These are phyloP conservation scores for Aepyceros melampus DNA, from an alignment of 2,113 vertebrate genomes.

Conservation along the genomic window DNA sequence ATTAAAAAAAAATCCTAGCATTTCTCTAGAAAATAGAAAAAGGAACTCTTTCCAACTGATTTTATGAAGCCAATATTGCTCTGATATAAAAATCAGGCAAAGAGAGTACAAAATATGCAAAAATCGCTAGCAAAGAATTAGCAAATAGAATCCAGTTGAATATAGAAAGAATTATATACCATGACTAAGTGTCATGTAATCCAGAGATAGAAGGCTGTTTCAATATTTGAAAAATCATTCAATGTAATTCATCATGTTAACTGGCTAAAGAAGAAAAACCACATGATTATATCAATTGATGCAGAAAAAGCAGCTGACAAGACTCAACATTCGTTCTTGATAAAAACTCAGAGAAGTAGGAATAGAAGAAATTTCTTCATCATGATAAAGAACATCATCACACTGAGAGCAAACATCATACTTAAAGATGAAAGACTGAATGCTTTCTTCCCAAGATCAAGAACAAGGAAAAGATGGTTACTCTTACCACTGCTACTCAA, in stretches of 20 bases:
- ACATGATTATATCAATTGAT: not conserved
- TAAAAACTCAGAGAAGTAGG: not conserved
- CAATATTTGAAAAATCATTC: not conserved
- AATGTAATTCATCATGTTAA: not conserved
- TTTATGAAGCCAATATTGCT: not conserved
- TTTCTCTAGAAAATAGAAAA: not conserved
- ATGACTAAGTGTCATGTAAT: not conserved
- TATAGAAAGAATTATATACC: not conserved
- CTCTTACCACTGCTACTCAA: not conserved
- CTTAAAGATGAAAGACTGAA: not conserved
- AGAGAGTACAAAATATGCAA: not conserved
- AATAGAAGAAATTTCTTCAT: not conserved
- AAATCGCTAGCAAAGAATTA: not conserved
- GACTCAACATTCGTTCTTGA: not conserved
- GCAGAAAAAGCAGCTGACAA: not conserved
- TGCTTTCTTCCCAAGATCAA: not conserved
- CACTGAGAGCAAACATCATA: not conserved
- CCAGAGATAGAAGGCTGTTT: not conserved
- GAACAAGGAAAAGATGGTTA: not conserved
- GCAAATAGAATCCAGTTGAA: not conserved
- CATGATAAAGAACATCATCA: not conserved
- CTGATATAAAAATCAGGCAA: not conserved
- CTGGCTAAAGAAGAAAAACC: constrained; percentile 5
- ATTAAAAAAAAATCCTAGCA: not conserved
- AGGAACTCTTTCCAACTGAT: not conserved